Evolutionary conservation across 2,888 invertebrate species (phyloP), one percentile per base, ranked within the genome.

Genomic region (Epinotia ramella): DNA sequence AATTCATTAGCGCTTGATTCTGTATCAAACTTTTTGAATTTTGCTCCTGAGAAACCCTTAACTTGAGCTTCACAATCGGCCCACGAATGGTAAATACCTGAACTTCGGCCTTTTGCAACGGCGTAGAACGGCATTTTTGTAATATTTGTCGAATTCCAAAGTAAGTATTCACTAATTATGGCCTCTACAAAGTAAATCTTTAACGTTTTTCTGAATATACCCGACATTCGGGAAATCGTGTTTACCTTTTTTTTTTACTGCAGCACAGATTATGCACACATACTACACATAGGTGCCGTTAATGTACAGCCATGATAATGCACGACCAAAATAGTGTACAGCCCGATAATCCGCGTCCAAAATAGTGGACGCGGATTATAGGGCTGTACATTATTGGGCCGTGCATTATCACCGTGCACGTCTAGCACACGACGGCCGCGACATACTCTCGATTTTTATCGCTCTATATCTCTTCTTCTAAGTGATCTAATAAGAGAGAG

Each of bases 1-100:
- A 96, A 97, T 5, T 91, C 85, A 81, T 95, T 92, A 4, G 97
- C 97, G 80, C 95, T 95, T 2, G 82, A 80, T 44, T 87, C 83
- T 0, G 95, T 89, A 53, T 93, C 85, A 84, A 97, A 97, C 85
- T 97, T 97, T 85, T 96, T 97, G 82, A 91, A 97, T 74, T 93
- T 91, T 0, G 97, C 95, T 12, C 95, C 92, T 76, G 95, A 84
- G 85, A 95, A 96, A n/a, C 95, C 95, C 80, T 95, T 88, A 0
- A 96, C 95, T 87, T 96, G 96, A 0, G 86, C 84, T 84, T 95
- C 95, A 84, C 96, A 96, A 82, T 96, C 95, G 67, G 91, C 86
- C 97, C 97, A 97, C 18, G 95, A 93, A 72, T 87, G 87, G 83
- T 95, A 97, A 77, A 97, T 95, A 16, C 97, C 97, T 13, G 94